Conservation (phyloP, 2,113 vertebrate genomes). For the Myotis yumanensis region DNA sequence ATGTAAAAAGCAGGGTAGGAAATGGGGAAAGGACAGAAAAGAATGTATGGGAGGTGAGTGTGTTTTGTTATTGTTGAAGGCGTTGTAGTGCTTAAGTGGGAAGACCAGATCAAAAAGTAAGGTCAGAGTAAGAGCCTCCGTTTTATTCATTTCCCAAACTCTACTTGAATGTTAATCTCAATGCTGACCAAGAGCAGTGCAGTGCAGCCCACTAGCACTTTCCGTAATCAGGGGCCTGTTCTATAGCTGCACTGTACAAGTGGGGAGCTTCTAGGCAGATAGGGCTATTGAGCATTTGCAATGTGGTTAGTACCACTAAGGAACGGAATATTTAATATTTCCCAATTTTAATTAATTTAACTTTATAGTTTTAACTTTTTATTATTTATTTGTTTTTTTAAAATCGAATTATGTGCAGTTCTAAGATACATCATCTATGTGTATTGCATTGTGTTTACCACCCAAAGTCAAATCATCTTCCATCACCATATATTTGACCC, state of each 20-base stretch:
- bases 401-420: neutral
- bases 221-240: neutral
- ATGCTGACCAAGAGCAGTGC: neutral
- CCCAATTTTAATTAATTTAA: neutral
- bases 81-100: neutral
- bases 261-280: too few species aligned
- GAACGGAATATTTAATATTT: neutral
- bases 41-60: neutral
- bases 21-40: neutral
- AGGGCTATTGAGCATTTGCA: neutral
- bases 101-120: neutral
- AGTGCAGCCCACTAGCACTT: neutral
- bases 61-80: neutral
- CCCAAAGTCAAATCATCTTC: neutral
- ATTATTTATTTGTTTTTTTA: neutral
- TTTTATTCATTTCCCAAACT: neutral
- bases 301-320: neutral
- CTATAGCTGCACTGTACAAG: rapidly evolving
- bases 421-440: neutral
- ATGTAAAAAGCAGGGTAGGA: neutral
- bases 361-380: neutral
- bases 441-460: neutral
- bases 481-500: neutral
- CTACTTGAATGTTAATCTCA: neutral
- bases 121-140: neutral